Base-by-base conservation (phyloP, 2,888 invertebrate species). In the Campaea margaritaria region DNA sequence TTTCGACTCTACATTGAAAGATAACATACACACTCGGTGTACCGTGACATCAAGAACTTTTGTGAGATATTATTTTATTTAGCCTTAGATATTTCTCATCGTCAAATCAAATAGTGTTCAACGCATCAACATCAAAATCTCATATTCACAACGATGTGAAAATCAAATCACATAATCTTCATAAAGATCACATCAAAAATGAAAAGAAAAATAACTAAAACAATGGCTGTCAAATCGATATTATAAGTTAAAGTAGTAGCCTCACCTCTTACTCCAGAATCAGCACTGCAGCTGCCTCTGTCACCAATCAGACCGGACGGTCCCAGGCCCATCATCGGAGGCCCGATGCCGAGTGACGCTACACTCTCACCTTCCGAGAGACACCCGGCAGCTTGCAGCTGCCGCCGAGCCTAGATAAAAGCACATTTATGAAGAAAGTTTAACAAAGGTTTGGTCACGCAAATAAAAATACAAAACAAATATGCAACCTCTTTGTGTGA, bases 311-410 rank as follows among this genome's bases (percentile, higher is more conserved):
- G 80, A 21, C 92, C 94, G 42, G 82, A 89, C 11, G 87, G 92
- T 47, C 86, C 91, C 12, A 95, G 93, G 10, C 67, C 69, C 67
- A 95, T 94, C 75, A 95, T 93, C 0, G 95, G 95, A 0, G 94
- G 94, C 0, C 94, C 95, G 15, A 93, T 88, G 4, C 95, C 95
- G 70, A 96, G 94, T 0, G 96, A 96, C 2, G 96, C 94, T 42
- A 96, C 93, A 67, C 95, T 95, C 87, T 97, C 97, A 72, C 97
- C 97, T 86, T 97, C 97, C 27, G 97, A 96, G 58, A 97, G 93
- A 80, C 97, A 97, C 10, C 96, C 96, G 2, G 96, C 95, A 39
- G 95, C 95, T 63, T 93, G 94, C 50, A 97, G 89, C 82, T 97
- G 97, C 61, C 96, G 91, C 48, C 96, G 93, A 55, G 96, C 95